Base-by-base conservation (phyloP, 2,888 invertebrate genomes). In the Sinelater perroti region DNA sequence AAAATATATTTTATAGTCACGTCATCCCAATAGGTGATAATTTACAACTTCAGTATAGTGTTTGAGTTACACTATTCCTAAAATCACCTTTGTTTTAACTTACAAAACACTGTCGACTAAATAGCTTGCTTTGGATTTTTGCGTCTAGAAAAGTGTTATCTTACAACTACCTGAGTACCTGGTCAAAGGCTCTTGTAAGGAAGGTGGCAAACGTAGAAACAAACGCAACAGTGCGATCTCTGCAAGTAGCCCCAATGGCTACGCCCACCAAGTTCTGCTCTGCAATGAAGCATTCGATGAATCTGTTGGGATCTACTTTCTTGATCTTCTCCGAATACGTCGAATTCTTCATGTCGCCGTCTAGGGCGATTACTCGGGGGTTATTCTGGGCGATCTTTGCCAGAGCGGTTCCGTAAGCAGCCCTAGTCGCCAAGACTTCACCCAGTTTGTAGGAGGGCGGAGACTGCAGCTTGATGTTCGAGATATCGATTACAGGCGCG, bases 311-410 rank as follows among this genome's bases (percentile, higher is more conserved):
- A 69, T 82, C 82, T 18, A 80, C 88, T 67, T 89, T 86, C 76
- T 90, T 91, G 63, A 98, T 85, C 75, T 93, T 95, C 70, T 95
- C 95, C 10, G 98, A 91, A 81, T 87, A 99, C 0, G 99, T 99
- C 0, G 98, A 99, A 80, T 99, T 99, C 81, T 98, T 99, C 66
- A 97, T 97, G 78, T 99, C 99, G 16, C 95, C 98, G 76, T 99
- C 98, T 69, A 99, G 78, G 44, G 95, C 97, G 70, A 99, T 89
- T 13, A 99, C 95, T 56, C 95, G 87, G 64, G 83, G 77, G 73
- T 89, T 88, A 60, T 81, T 84, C 60, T 86, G 83, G 0, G 85
- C 88, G 66, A 99, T 84, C 81, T 98, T 99, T 62, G 90, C 91
- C 56, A 99, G 81, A 1, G 93, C 98, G 11, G 88, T 91, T 3